Base-by-base conservation (phyloP, 2,797 vertebrate genomes). In the Neosilurus hyrtlii region DNA sequence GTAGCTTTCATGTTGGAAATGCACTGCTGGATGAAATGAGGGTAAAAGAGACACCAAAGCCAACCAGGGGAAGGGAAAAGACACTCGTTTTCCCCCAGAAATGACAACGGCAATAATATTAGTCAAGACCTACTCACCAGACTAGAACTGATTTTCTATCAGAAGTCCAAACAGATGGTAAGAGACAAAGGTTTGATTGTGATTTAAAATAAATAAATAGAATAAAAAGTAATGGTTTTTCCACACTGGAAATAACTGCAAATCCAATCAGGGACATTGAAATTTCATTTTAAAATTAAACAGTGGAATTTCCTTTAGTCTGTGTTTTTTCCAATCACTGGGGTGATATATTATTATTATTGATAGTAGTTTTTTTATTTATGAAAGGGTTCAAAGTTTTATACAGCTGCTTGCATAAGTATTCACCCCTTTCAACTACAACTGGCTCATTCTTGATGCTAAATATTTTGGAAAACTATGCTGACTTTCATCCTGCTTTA, bases 101-200 rank as follows among this genome's bases (percentile, higher is more conserved):
- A 83, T 68, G 83, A 85, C 80, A 74, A 68, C 57, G 81, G 80
- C 18, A 83, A 63, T n/a, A 84, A 89, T 83, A 90, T 83, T 67
- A 82, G 88, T 85, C 63, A 91, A 90, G 85, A 82, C 90, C 90
- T 95, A 98, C 97, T 99, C 96, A 99, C 97, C 97, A 95, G 89
- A 82, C 94, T 97, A 96, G 96, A 95, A 96, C 94, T 95, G 93
- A 99, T 97, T 97, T 98, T 98, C 97, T 98, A 97, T 87, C 92
- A 94, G 94, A 93, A 95, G 95, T 95, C 93, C 95, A 90, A 90
- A 91, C 90, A 94, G 91, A 93, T 90, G 88, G 82, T 73, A 87
- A 65, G 79, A 94, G 90, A 95, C 89, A 91, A 87, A 87, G 86
- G 84, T 91, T 92, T 86, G 85, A 89, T 89, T 89, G 90, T 90